Percentiles rank a stretch among this genome's conserved stretches.
Conservation (phyloP, 2,113 vertebrate genomes). For the Daboia siamensis region DNA sequence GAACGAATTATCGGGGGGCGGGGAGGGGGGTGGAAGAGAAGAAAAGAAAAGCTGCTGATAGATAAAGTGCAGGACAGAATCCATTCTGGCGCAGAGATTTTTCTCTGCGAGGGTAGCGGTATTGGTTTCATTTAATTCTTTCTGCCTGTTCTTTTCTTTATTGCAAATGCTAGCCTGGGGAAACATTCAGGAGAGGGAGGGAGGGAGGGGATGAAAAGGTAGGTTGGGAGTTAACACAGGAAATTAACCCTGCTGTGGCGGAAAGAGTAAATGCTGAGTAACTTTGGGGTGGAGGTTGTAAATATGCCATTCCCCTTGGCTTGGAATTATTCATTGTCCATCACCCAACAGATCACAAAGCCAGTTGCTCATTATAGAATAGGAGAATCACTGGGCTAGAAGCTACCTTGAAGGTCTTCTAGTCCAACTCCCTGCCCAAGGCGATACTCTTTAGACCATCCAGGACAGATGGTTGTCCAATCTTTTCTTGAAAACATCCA, state of each 20-base stretch:
- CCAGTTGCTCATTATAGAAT: not conserved
- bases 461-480: not conserved
- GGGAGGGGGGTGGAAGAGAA: not conserved
- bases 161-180: conserved; percentile 73
- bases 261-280: conserved; percentile 57
- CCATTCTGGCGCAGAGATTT: conserved; percentile 14
- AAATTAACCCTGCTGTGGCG: conserved; percentile 70
- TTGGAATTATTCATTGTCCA: not conserved
- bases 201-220: conserved; percentile 64
- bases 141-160: conserved; percentile 76
- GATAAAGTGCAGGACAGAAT: conserved; percentile 61
- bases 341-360: accelerated
- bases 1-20: conserved; percentile 51
- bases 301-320: not conserved
- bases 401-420: not conserved
- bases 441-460: not conserved
- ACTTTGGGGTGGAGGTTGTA: conserved; percentile 33
- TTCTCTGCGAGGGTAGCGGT: conserved; percentile 52
- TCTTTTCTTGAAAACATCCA: not conserved
- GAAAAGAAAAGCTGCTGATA: conserved; percentile 10
- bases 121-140: conserved; percentile 77
- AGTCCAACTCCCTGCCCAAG: not conserved
- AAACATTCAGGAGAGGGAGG: conserved; percentile 50
- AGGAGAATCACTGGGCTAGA: not conserved
- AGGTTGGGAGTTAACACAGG: conserved; percentile 66